Evolutionary conservation across 2,888 invertebrate species (phyloP).

Genomic region (Embidobia sp.): DNA sequence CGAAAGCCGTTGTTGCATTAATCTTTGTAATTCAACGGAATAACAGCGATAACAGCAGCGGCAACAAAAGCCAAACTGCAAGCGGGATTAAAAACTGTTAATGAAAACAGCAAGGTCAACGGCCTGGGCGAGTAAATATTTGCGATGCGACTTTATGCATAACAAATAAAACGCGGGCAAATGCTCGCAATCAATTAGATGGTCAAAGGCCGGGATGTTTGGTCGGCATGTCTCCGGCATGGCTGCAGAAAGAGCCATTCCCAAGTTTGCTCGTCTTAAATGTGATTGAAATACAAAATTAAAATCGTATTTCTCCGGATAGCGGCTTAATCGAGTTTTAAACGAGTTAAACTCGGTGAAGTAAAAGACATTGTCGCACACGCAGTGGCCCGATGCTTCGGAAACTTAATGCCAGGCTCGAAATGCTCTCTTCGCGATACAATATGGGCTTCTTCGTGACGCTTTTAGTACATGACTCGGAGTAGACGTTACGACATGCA

Average conservation of each 20-base stretch:
- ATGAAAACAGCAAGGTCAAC: background rate
- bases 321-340: constrained; percentile 52
- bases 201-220: constrained; percentile 33
- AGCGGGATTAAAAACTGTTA: background rate
- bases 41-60: too few relatives aligned
- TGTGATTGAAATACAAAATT: constrained; percentile 56
- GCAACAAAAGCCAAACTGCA: background rate
- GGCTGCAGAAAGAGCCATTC: too few relatives aligned
- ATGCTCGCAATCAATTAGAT: constrained; percentile 35
- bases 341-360: constrained; percentile 49
- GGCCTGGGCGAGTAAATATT: constrained; percentile 6
- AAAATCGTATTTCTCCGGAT: constrained; percentile 47
- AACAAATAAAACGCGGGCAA: constrained; percentile 7
- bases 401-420: constrained; percentile 49
- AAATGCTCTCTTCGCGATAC: constrained; percentile 56
- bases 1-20: background rate
- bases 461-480: constrained; percentile 57
- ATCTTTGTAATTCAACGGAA: too few relatives aligned
- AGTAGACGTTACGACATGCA: constrained; percentile 49
- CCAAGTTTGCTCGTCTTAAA: constrained; percentile 49
- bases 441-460: constrained; percentile 55
- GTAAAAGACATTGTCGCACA: constrained; percentile 51
- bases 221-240: constrained; percentile 16
- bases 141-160: constrained; percentile 11
- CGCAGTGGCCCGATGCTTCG: constrained; percentile 46